Evolutionary conservation across 2,888 invertebrate species (phyloP), one percentile per base, ranked within the genome.

Genomic region (Hoplodrina ambigua): DNA sequence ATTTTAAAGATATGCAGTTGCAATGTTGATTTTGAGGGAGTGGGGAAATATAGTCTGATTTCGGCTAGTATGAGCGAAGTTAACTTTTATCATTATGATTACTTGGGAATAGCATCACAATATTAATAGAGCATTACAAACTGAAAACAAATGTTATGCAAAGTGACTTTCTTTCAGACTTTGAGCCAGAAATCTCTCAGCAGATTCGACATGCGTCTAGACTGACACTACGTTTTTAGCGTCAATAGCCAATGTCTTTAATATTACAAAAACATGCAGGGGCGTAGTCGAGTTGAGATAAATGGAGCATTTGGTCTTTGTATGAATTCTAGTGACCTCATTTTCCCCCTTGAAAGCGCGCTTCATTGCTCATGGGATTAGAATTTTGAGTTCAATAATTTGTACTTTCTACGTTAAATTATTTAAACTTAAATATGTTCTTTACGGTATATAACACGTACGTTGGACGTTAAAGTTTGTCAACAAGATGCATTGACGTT

Each of bases 151-250:
- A 19, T 49, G 7, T 19, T 25, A 50, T 15, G 17, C 33, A 57
- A 73, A 25, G 19, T 37, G 19, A n/a, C 19, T 54, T 53, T 61
- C 54, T 58, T 61, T 20, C 25, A 46, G 7, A 67, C 49, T 58
- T 54, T 44, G 55, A 53, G 62, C 62, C 63, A 77, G 37, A 54
- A 54, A 77, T 77, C 80, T 61, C 63, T 80, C 63, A 80, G 7
- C 56, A 46, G 2, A 44, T 57, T 58, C 55, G 55, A 50, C 15
- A 56, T 53, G 50, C 63, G 53, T 75, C 52, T 50, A 30, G 62
- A 57, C 75, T 68, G 69, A 80, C 62, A 25, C 25, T 37, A 41
- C 33, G 20, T 64, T 53, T 37, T 33, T 52, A 44, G 50, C 55
- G 50, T 30, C 41, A 57, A 46, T 44, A 37, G n/a, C 20, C 10